Evolutionary conservation across 2,888 invertebrate genomes (phyloP).

Genomic region (Xestia rhomboidea): DNA sequence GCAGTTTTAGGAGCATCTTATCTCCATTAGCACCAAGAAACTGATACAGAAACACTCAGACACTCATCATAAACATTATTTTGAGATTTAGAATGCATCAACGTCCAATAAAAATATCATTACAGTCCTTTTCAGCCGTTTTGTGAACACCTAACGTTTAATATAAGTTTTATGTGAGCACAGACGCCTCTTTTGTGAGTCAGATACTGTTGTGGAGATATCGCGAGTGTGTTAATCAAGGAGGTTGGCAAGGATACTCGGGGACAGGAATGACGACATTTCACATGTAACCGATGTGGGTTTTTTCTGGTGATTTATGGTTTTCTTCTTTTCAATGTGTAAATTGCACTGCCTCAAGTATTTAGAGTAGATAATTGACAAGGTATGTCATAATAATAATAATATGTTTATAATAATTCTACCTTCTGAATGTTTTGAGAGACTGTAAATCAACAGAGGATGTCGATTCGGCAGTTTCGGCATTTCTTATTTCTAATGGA

Average conservation of each 20-base stretch:
- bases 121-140: constrained; percentile 58
- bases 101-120: constrained; percentile 64
- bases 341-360: too few relatives aligned
- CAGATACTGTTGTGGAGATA: constrained; percentile 40
- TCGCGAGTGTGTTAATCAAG: constrained; percentile 20
- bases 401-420: too few relatives aligned
- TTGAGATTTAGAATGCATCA: constrained; percentile 63
- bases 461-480: too few relatives aligned
- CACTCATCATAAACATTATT: constrained; percentile 62
- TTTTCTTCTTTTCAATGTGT: too few relatives aligned
- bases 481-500: too few relatives aligned
- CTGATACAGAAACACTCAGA: constrained; percentile 56
- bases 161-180: constrained; percentile 55
- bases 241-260: neutral
- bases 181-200: constrained; percentile 63
- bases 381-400: too few relatives aligned
- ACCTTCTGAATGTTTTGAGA: too few relatives aligned
- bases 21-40: constrained; percentile 53
- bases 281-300: neutral
- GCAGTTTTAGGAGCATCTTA: constrained; percentile 45
- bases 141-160: constrained; percentile 53
- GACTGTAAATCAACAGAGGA: too few relatives aligned
- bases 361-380: too few relatives aligned
- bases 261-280: neutral
- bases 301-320: too few relatives aligned